phyloP scores from a whole-genome alignment of 1,140 invertebrate species.

The Bilobella aurantiaca region DNA sequence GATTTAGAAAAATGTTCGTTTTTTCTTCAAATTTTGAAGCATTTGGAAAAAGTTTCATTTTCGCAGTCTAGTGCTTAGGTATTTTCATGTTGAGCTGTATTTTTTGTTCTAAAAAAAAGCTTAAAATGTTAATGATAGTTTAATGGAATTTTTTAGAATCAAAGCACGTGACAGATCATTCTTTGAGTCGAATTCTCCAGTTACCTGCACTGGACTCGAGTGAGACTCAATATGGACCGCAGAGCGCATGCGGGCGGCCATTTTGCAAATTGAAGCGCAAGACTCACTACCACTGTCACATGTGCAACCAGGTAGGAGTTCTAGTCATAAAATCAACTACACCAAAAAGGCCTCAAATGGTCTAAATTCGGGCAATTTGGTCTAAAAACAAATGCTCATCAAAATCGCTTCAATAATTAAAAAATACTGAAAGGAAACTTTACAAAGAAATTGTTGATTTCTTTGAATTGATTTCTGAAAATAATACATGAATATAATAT shows the following conservation, averaged over 20 bases:
- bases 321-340: background rate
- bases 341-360: background rate
- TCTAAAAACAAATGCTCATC: too few relatives aligned
- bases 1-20: background rate
- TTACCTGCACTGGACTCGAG: slow-evolving; percentile 25
- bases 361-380: too few relatives aligned
- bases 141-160: too few relatives aligned
- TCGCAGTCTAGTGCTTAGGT: too few relatives aligned
- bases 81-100: too few relatives aligned
- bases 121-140: too few relatives aligned
- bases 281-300: slow-evolving; percentile 73
- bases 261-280: slow-evolving; percentile 77
- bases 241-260: slow-evolving; percentile 62
- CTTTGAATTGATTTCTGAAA: too few relatives aligned
- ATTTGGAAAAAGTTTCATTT: background rate
- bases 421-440: too few relatives aligned
- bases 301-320: slow-evolving; percentile 68
- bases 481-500: too few relatives aligned
- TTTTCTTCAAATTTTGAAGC: background rate
- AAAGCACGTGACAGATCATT: slow-evolving; percentile 34
- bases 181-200: slow-evolving; percentile 34
- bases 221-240: slow-evolving; percentile 41
- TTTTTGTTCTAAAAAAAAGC: too few relatives aligned
- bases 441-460: too few relatives aligned
- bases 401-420: too few relatives aligned